Base-by-base conservation (phyloP, 1,140 invertebrate genomes). In the Caerostris darwini region DNA sequence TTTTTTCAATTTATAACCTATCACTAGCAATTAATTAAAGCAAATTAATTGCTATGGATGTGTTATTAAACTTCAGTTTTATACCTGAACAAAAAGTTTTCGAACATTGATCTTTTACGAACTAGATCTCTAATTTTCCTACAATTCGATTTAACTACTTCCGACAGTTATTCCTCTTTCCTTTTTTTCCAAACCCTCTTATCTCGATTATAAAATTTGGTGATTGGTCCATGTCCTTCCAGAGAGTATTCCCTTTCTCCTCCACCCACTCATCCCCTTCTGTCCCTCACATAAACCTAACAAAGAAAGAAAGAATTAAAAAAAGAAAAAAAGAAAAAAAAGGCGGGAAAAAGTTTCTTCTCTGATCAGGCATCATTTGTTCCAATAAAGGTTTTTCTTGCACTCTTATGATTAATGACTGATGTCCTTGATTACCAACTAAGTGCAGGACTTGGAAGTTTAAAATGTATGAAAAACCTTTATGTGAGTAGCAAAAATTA, bases 401-500 rank as follows among this genome's bases (percentile, higher is more conserved):
- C 87, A 10, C 59, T 85, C 34, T 14, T 69, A 90, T 94, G 93
- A 94, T 94, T 94, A 94, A 94, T 94, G 93, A 94, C 87, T 5
- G 58, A 83, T 59, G 59, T 81, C 54, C 88, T 7, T 94, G 87
- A 94, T 94, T 94, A 85, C 93, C 71, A 19, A 90, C 93, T 90
- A 90, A 90, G 87, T 94, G 64, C 93, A 56, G 88, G 87, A 94
- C 87, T 90, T 83, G 93, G 77, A 85, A 94, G 87, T 94, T 94
- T 94, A 94, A 94, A 94, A 94, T 94, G 86, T 94, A 94, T 94
- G 92, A 94, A 94, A 94, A 94, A 94, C 88, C 93, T 94, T 86
- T 90, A 88, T 89, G 86, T 56, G 92, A 81, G 92, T 81, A 77
- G 69, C 92, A 94, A 94, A 94, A 94, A 94, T 94, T 94, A 94